Evolutionary conservation across 2,888 invertebrate species (phyloP).

Genomic region (Orthosia gracilis): DNA sequence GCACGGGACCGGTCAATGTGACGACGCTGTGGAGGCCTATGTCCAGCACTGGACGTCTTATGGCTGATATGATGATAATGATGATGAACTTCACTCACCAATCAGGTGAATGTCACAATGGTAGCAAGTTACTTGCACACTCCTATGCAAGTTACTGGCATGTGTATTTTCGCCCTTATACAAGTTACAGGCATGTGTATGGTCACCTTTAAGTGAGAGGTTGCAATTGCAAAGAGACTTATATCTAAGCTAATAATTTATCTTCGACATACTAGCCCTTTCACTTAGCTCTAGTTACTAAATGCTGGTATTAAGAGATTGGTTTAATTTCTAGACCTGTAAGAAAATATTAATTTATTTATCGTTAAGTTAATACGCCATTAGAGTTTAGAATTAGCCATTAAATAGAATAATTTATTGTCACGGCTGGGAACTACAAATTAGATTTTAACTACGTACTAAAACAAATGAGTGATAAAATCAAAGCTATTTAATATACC

Average conservation of each 20-base stretch:
- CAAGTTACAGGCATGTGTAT: no score
- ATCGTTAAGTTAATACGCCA: background rate
- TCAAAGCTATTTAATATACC: constrained; percentile 17
- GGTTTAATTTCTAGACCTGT: background rate
- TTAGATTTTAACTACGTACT: constrained; percentile 25
- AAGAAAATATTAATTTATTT: background rate
- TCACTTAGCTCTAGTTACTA: background rate
- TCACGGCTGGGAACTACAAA: constrained; percentile 26
- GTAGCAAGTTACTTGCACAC: no score
- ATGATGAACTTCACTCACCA: no score
- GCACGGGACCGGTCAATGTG: no score
- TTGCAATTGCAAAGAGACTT: background rate
- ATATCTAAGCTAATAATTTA: background rate
- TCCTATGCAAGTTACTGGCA: no score
- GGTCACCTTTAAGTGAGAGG: no score
- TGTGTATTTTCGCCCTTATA: no score
- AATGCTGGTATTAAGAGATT: constrained; percentile 8
- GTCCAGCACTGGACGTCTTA: no score
- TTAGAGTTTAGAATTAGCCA: background rate
- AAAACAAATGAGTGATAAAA: constrained; percentile 15
- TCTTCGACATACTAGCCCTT: background rate
- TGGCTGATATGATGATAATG: no score
- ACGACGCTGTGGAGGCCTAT: no score
- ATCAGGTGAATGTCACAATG: no score
- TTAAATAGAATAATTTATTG: constrained; percentile 8